Base-by-base conservation (phyloP, 2,888 invertebrate genomes). In the Nymphalis polychloros region DNA sequence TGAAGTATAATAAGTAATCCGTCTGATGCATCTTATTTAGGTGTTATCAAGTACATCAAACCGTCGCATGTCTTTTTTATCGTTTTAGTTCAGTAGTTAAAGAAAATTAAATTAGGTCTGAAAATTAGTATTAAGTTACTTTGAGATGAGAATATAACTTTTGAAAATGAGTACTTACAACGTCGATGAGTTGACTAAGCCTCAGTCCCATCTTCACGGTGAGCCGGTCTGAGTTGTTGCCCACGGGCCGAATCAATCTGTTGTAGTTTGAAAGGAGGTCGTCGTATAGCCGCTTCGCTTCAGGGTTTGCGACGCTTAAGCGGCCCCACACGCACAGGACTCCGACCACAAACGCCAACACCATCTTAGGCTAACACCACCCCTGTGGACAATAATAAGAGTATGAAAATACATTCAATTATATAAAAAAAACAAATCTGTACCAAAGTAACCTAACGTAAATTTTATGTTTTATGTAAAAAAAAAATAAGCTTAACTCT, bases 261-360 rank as follows among this genome's bases (percentile, higher is more conserved):
- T 98, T 98, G 94, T 98, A 98, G 93, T 97, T 97, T 81, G 97
- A 96, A 82, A 98, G 94, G 79, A 98, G 95, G 92, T 98, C 98
- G 94, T 98, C 98, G 94, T 97, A 98, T 81, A 98, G 96, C 89
- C 98, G 95, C 93, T 97, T 97, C 82, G 97, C 97, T 89, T 98
- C 97, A 88, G 97, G 97, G 94, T 98, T 98, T 91, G 96, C 96
- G 93, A 94, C 94, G 93, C 94, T 95, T 89, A 95, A 93, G 93
- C 94, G 95, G 93, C 95, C 94, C 93, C 95, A 95, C 94, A 95
- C 95, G 95, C 95, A 94, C 94, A 96, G 93, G 89, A 94, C 93
- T 93, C 94, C 94, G 92, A 94, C 94, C 92, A 94, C 93, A 90
- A 94, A 93, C 94, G 94, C 94, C 94, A 94, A 95, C 94, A 95